Conservation (phyloP, 1,140 invertebrate species). For the Drepana arcuata region DNA sequence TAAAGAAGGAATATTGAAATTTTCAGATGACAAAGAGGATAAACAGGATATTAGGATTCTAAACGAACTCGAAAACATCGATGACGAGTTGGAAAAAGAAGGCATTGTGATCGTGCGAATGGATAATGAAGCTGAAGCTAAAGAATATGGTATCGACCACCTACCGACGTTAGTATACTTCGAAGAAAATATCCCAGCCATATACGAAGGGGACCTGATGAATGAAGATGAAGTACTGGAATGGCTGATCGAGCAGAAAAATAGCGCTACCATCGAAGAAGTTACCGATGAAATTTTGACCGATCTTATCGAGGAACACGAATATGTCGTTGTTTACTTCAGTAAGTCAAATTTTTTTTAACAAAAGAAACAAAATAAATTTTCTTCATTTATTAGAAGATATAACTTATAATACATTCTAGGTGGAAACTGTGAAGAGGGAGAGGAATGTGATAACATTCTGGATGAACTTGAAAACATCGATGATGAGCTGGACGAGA, state of each 20-base stretch:
- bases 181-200: constrained; percentile 91
- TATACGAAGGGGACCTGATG: constrained; percentile 92
- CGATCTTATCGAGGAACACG: constrained; percentile 90
- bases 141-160: constrained; percentile 92
- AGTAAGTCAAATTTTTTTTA: constrained; percentile 74
- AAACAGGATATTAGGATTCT: constrained; percentile 90
- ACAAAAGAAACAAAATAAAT: no score
- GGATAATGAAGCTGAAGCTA: constrained; percentile 89
- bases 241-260: constrained; percentile 93
- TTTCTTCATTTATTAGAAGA: no score
- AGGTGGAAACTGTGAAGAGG: constrained; percentile 90
- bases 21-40: constrained; percentile 89
- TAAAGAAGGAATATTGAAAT: constrained; percentile 1
- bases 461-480: constrained; percentile 92
- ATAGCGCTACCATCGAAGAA: constrained; percentile 93
- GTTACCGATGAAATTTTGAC: constrained; percentile 93
- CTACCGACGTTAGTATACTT: constrained; percentile 92
- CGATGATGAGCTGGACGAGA: constrained; percentile 94
- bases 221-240: constrained; percentile 93
- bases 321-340: constrained; percentile 95
- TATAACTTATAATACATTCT: constrained; percentile 10
- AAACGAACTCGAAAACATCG: constrained; percentile 93
- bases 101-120: constrained; percentile 92
- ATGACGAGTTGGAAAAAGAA: constrained; percentile 92
- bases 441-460: constrained; percentile 87